Evolutionary conservation across 2,888 invertebrate species (phyloP), one percentile per base, ranked within the genome.

Genomic region (Tenthredo mesomela): DNA sequence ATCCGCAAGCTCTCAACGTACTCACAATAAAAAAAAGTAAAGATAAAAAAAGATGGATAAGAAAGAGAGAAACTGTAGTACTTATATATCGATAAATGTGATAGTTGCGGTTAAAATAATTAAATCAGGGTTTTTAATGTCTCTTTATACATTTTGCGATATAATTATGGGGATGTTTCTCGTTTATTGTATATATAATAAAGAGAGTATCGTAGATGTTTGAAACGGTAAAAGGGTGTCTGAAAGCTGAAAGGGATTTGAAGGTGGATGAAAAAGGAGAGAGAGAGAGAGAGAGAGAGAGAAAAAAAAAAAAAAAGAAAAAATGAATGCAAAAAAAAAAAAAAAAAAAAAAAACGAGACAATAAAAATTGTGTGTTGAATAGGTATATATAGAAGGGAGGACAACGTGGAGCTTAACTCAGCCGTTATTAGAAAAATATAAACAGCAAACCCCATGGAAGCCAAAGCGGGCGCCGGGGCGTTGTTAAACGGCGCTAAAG

Each of bases 301-400:
- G n/a, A 29, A 50, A 82, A 78, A 84, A 70, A 40, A 70, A 58
- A 71, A 61, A 61, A 25, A 61, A 2, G 25, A 12, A 86, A 85
- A 84, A 54, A 73, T 82, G 86, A 85, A n/a, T n/a, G 61, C 47
- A 82, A 25, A 29, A 50, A 82, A 78, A 84, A 70, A 40, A 70
- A 58, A 71, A 61, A 61, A 25, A 61, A 2, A 61, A 12, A 86
- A 85, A 84, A 54, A 73, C 84, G 86, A 85, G 78, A 67, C 61
- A 86, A 85, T 84, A 54, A 29, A 67, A 67, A 67, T 82, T 65
- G 33, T 47, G 25, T 1, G 54, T 71, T 9, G 37, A 40, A 25
- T 40, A 54, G n/a, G 12, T 12, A 7, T 54, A 47, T 73, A 73
- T 43, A 43, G 10, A 25, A 43, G 40, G 43, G 40, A 43, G 73